phyloP scores from a whole-genome alignment of 2,888 invertebrate species.

The Drosophila eohydei region DNA sequence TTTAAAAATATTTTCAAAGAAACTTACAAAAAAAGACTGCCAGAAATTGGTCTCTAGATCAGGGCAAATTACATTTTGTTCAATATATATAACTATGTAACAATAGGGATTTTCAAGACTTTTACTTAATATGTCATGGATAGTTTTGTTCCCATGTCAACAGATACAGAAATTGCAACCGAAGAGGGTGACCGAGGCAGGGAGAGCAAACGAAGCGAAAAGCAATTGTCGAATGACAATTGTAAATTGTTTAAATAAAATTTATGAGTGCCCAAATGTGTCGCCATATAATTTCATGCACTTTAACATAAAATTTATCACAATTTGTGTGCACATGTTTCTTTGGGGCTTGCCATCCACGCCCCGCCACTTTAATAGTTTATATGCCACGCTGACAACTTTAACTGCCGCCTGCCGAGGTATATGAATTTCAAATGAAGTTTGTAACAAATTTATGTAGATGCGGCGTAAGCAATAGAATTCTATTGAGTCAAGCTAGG shows the following conservation, averaged over 20 bases:
- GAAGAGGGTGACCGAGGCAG: neutral
- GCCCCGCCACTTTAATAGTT: slow-evolving; percentile 58
- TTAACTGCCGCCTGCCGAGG: neutral
- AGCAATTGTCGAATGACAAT: slow-evolving; percentile 76
- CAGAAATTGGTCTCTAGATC: too few relatives aligned
- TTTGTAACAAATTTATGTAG: neutral
- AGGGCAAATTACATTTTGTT: too few relatives aligned
- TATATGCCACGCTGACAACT: slow-evolving; percentile 42
- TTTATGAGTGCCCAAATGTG: slow-evolving; percentile 81
- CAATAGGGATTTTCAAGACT: too few relatives aligned
- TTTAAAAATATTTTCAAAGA: too few relatives aligned
- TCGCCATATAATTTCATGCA: slow-evolving; percentile 82
- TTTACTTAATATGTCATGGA: neutral
- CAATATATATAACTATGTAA: too few relatives aligned
- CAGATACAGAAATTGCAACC: slow-evolving; percentile 25
- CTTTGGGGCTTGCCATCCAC: slow-evolving; percentile 51
- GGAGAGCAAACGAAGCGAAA: slow-evolving; percentile 45
- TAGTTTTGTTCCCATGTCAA: slow-evolving; percentile 41
- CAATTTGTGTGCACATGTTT: slow-evolving; percentile 81
- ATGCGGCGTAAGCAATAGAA: neutral
- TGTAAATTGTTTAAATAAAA: slow-evolving; percentile 80
- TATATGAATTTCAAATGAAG: accelerated
- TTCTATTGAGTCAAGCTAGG: neutral
- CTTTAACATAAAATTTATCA: slow-evolving; percentile 83
- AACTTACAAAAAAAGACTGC: too few relatives aligned